Evolutionary conservation across 2,797 vertebrate genomes (phyloP), one percentile per base, ranked within the genome.

Genomic region (Setipinna tenuifilis): DNA sequence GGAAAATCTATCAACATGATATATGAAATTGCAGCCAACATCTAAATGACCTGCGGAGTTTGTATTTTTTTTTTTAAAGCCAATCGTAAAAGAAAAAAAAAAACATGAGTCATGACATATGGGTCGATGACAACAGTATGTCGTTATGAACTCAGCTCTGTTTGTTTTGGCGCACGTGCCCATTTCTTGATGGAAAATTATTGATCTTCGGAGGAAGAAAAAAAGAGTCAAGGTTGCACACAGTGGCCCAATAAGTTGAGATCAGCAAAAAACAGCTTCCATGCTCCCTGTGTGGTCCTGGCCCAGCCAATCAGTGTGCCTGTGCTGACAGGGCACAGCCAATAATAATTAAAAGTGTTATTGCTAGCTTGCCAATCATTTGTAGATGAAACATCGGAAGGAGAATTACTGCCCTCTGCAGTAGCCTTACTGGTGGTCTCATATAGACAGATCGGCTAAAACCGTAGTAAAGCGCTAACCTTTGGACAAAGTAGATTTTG

Each of bases 331-430:
- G 71, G 31, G 44, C 16, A 78, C 35, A 0, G 17, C 17, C 71
- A 21, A 44, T 31, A 78, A 44, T 78, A 17, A 78, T 78, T 35
- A 11, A 59, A 41, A 44, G 71, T 21, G 35, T 35, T 41, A 16
- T 21, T 41, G 71, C 71, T n/a, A 31, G 31, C 19, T 78, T 78
- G 71, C 35, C 71, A 44, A 44, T 78, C 71, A 44, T 31, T 31
- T 78, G 71, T 28, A 17, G 28, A 54, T 19, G 6, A 44, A 21
- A 44, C 35, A 19, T 5, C 44, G 35, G 17, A 35, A 19, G 19
- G 71, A 31, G 71, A 78, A 78, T 78, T 19, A 78, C 35, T 78
- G 71, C 71, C 71, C 71, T 78, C 71, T 78, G 41, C 71, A 78
- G 71, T n/a, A 44, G 41, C 19, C 71, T 21, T 17, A 31, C 28